phyloP scores from a whole-genome alignment of 1,140 invertebrate genomes.

The Lasioglossum baleicum region DNA sequence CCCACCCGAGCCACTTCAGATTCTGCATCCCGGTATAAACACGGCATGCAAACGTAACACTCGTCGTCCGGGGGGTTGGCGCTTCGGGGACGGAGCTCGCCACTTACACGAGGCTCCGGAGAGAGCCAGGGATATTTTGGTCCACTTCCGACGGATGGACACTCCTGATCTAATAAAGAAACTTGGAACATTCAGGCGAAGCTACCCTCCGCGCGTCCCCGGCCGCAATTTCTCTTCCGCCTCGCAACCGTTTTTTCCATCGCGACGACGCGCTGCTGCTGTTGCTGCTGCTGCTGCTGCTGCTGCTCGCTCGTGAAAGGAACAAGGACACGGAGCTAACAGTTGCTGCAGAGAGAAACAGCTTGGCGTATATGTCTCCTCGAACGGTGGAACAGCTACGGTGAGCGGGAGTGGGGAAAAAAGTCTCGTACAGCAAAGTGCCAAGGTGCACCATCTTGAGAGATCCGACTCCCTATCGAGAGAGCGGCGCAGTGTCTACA shows the following conservation, averaged over 20 bases:
- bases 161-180: slow-evolving; percentile 71
- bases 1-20: slow-evolving; percentile 2
- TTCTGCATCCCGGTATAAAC: slow-evolving; percentile 48
- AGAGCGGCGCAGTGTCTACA: slow-evolving; percentile 41
- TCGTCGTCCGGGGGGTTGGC: neutral
- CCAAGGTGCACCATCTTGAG: slow-evolving; percentile 58
- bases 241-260: slow-evolving; percentile 7
- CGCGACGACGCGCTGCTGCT: neutral
- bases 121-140: slow-evolving; percentile 40
- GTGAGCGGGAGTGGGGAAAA: neutral
- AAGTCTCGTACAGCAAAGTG: slow-evolving; percentile 54
- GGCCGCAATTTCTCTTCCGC: neutral
- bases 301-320: neutral
- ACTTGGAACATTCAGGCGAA: slow-evolving; percentile 57
- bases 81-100: neutral
- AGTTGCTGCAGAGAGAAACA: slow-evolving; percentile 37
- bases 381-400: slow-evolving; percentile 6
- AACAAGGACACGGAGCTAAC: slow-evolving; percentile 1
- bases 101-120: neutral
- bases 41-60: neutral
- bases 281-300: no score
- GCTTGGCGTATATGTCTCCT: slow-evolving; percentile 32
- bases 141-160: slow-evolving; percentile 66
- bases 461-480: slow-evolving; percentile 56
- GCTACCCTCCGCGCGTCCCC: slow-evolving; percentile 18